Evolutionary conservation across 2,797 vertebrate genomes (phyloP), one percentile per base, ranked within the genome.

Genomic region (Clarias platycephalus): DNA sequence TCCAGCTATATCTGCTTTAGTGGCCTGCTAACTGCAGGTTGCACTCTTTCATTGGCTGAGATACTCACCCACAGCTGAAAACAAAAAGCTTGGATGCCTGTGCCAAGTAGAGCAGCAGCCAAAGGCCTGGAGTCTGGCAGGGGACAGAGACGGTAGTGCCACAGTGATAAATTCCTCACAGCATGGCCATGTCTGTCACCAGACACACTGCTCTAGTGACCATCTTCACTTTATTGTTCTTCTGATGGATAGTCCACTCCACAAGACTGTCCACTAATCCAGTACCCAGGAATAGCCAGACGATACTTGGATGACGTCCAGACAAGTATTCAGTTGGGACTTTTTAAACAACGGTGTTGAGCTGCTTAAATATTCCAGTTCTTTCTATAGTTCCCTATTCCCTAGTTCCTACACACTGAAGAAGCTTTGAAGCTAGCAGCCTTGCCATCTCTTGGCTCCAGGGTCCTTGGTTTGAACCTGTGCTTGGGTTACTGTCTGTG

Each of bases 101-200:
- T 90, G 89, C 90, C 90, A 91, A 91, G 82, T 90, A 89, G 90
- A 85, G 84, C 81, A 78, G 63, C 71, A 87, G 88, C 90, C 90
- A 91, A 89, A 89, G 85, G 81, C 89, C 44, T 77, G 80, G 85
- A 75, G 84, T 86, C 88, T 88, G 89, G 89, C 88, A 85, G 86
- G 60, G 79, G 78, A 87, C 75, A 82, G 86, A 87, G 83, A 44
- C 58, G 68, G 77, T 87, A 86, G 86, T 86, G 84, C 88, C 85
- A 88, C 85, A 34, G 86, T 60, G 84, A 90, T 89, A 89, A 88
- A 91, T 89, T 90, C 86, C 80, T 91, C 88, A 86, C 89, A 89
- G 88, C 86, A 88, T 67, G 88, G 89, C 88, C 85, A 80, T 78
- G 87, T 87, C 88, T 89, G 85, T 86, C 89, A 85, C 86, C 76